These are phyloP conservation scores for Lepidurus apus DNA, from an alignment of 1,140 invertebrate species.

Conservation along the genomic window DNA sequence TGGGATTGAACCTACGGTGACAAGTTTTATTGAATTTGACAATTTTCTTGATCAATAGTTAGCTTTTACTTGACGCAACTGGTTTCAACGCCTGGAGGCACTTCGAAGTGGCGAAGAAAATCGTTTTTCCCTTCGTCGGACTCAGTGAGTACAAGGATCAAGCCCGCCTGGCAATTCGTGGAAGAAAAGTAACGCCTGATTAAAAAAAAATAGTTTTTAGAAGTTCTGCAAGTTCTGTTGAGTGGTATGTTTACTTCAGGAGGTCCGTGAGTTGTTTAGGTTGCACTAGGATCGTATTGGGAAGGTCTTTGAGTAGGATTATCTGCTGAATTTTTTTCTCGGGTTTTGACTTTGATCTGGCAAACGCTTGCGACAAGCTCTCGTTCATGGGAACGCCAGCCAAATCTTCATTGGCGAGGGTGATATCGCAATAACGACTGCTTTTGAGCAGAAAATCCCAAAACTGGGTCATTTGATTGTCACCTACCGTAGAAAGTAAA, in stretches of 20 bases:
- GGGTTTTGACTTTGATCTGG: neutral
- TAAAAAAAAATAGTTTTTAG: too few species aligned
- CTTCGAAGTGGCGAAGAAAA: neutral
- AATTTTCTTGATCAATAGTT: neutral
- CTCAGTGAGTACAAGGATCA: neutral
- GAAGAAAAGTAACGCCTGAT: neutral
- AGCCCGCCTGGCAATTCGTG: neutral
- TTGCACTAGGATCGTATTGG: neutral
- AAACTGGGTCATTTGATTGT: constrained; percentile 15
- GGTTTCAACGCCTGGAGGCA: neutral
- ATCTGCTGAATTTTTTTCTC: neutral
- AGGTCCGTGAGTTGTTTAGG: neutral
- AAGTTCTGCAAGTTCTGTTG: too few species aligned
- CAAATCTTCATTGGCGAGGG: neutral
- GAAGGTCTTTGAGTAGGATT: constrained; percentile 4
- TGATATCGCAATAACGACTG: constrained; percentile 10
- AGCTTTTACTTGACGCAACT: neutral
- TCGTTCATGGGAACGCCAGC: neutral
- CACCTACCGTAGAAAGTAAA: neutral
- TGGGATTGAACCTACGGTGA: neutral
- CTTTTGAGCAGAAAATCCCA: constrained; percentile 15
- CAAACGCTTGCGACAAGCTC: neutral
- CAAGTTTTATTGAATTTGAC: neutral
- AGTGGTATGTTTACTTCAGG: neutral
- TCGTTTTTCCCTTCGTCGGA: neutral